Percentiles rank a stretch among this genome's conserved stretches.
phyloP scores from a whole-genome alignment of 2,113 vertebrate genomes.

The Phaethornis superciliosus region DNA sequence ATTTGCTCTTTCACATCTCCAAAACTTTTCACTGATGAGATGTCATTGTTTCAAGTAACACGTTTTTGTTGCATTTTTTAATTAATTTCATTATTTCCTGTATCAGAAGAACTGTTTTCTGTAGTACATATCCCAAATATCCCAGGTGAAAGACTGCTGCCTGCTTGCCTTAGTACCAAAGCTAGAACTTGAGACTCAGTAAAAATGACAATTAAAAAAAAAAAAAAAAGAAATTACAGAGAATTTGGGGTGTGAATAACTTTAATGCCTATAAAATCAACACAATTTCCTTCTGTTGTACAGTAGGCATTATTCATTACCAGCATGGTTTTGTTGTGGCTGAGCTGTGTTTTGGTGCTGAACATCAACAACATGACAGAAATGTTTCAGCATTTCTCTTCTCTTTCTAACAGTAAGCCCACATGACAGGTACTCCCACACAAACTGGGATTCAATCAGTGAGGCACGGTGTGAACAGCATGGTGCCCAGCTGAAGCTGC shows the following conservation, averaged over 20 bases:
- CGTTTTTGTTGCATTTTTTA: conserved; percentile 34
- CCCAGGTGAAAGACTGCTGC: neutral
- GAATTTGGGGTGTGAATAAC: conserved; percentile 13
- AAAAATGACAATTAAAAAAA: conserved; percentile 33
- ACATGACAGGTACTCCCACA: conserved; percentile 14
- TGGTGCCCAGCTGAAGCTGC: neutral
- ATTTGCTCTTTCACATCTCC: conserved; percentile 40
- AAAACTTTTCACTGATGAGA: conserved; percentile 36
- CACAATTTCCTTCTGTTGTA: conserved; percentile 24
- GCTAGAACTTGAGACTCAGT: conserved; percentile 25
- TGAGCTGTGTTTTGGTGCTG: conserved; percentile 17
- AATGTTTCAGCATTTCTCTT: conserved; percentile 35
- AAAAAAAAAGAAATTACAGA: conserved; percentile 17
- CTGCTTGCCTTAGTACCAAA: conserved; percentile 37
- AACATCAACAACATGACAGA: conserved; percentile 52
- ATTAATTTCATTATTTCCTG: conserved; percentile 34
- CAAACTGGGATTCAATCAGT: neutral
- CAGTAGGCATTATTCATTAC: conserved; percentile 52
- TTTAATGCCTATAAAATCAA: conserved; percentile 23
- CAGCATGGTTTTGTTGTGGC: conserved; percentile 13
- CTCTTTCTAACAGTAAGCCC: conserved; percentile 23
- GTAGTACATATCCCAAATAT: conserved; percentile 21
- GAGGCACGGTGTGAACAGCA: neutral
- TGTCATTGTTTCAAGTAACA: conserved; percentile 31
- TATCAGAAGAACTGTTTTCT: conserved; percentile 55